phyloP scores from a whole-genome alignment of 2,888 invertebrate species.

The Philereme transversata region DNA sequence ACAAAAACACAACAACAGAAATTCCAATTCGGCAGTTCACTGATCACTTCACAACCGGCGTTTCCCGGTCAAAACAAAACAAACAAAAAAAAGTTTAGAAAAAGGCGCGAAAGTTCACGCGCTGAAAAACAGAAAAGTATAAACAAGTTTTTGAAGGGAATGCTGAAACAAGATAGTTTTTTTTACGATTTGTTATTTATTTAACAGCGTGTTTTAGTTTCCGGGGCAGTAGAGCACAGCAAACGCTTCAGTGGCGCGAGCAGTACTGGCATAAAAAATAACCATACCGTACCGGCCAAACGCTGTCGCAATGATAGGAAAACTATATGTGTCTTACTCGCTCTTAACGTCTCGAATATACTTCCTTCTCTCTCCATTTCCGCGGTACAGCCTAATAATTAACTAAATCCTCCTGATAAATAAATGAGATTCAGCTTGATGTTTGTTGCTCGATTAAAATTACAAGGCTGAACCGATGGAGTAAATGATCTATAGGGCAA shows the following conservation, averaged over 20 bases:
- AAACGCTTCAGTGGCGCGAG: conserved; percentile 64
- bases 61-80: conserved; percentile 71
- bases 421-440: too few species aligned
- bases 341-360: conserved; percentile 38
- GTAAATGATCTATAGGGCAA: too few species aligned
- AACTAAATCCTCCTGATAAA: too few species aligned
- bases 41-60: conserved; percentile 64
- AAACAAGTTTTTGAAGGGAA: conserved; percentile 30
- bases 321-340: conserved; percentile 59
- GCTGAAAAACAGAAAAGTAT: conserved; percentile 35
- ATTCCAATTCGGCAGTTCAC: conserved; percentile 53
- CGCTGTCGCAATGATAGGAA: conserved; percentile 56
- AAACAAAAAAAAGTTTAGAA: conserved; percentile 51
- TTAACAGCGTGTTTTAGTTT: conserved; percentile 47
- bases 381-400: conserved; percentile 49
- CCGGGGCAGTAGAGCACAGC: conserved; percentile 51
- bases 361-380: conserved; percentile 52
- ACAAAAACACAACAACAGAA: conserved; percentile 50
- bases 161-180: conserved; percentile 49
- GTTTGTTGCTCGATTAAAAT: too few species aligned
- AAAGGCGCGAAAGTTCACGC: conserved; percentile 36
- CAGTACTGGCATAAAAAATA: conserved; percentile 72
- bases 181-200: not conserved
- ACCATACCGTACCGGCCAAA: conserved; percentile 54
- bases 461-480: too few species aligned